These are phyloP conservation scores for Heterotis niloticus DNA, from an alignment of 2,113 vertebrate genomes.

Conservation along the genomic window DNA sequence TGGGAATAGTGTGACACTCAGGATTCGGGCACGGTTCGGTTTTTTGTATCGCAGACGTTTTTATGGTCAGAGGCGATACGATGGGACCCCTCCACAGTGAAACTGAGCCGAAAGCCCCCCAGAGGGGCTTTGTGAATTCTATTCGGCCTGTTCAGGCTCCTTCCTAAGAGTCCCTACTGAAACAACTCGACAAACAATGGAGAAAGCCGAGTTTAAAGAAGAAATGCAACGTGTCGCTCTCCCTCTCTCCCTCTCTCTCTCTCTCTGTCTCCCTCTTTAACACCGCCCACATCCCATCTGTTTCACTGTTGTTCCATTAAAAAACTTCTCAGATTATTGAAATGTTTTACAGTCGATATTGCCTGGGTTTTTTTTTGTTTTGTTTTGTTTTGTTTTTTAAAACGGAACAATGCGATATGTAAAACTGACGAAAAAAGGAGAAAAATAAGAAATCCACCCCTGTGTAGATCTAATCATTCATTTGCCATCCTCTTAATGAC, in stretches of 20 bases:
- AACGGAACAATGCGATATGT: conserved; percentile 50
- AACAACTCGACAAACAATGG: conserved; percentile 70
- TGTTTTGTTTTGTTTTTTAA: conserved; percentile 43
- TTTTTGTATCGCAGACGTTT: too few species aligned
- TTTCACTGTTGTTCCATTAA: conserved; percentile 68
- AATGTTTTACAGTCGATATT: conserved; percentile 53
- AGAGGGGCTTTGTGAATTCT: conserved; percentile 56
- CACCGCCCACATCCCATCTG: conserved; percentile 75
- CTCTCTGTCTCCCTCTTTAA: neutral
- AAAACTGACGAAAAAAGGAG: conserved; percentile 24
- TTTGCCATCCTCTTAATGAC: conserved; percentile 87
- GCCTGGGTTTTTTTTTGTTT: conserved; percentile 42
- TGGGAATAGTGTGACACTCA: neutral
- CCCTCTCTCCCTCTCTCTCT: conserved; percentile 13
- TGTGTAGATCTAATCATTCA: conserved; percentile 78
- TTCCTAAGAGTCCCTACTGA: conserved; percentile 70
- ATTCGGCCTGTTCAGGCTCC: conserved; percentile 66
- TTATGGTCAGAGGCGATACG: conserved; percentile 23
- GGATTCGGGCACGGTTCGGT: neutral
- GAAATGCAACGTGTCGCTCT: conserved; percentile 67
- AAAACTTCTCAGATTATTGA: conserved; percentile 19
- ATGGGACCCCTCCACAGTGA: conserved; percentile 49
- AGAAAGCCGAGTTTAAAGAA: conserved; percentile 62
- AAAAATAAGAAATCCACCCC: conserved; percentile 59
- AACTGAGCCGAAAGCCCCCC: conserved; percentile 58